Evolutionary conservation across 2,797 vertebrate genomes (phyloP).

Genomic region (Nyctibius grandis): DNA sequence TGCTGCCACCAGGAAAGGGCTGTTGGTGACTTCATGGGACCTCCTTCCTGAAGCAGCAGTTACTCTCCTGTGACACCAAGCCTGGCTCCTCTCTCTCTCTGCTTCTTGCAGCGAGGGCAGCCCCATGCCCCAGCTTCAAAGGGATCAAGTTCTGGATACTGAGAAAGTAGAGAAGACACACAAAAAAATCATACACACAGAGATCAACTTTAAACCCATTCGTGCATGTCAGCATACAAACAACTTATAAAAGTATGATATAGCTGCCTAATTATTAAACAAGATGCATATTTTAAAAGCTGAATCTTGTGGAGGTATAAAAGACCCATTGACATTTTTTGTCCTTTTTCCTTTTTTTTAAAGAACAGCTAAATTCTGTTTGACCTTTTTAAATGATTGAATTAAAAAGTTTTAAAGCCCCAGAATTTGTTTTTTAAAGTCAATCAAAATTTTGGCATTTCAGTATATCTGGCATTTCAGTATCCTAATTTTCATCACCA

Average conservation of each 20-base stretch:
- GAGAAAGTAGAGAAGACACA: background rate
- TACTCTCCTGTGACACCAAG: background rate
- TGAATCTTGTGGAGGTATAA: background rate
- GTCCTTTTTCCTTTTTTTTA: background rate
- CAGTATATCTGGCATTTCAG: slow-evolving; percentile 12
- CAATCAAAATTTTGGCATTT: slow-evolving; percentile 48
- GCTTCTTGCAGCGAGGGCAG: background rate
- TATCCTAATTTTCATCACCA: slow-evolving; percentile 24
- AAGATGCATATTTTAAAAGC: background rate
- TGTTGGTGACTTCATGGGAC: background rate
- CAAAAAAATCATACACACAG: background rate
- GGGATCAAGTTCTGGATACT: background rate
- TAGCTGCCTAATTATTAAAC: background rate
- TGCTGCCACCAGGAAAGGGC: background rate
- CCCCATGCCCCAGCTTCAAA: background rate
- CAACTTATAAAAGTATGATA: background rate
- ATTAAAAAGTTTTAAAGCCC: background rate
- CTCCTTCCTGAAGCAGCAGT: background rate
- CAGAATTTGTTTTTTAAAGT: slow-evolving; percentile 17
- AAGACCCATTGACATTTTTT: background rate
- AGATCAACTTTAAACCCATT: background rate
- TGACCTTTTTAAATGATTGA: slow-evolving; percentile 36
- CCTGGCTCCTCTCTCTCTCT: background rate
- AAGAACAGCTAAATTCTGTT: background rate
- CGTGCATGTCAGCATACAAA: background rate